Percentiles rank a stretch among this genome's conserved stretches.
These are phyloP conservation scores for Podilymbus podiceps DNA, from an alignment of 2,113 vertebrate genomes.

Conservation along the genomic window DNA sequence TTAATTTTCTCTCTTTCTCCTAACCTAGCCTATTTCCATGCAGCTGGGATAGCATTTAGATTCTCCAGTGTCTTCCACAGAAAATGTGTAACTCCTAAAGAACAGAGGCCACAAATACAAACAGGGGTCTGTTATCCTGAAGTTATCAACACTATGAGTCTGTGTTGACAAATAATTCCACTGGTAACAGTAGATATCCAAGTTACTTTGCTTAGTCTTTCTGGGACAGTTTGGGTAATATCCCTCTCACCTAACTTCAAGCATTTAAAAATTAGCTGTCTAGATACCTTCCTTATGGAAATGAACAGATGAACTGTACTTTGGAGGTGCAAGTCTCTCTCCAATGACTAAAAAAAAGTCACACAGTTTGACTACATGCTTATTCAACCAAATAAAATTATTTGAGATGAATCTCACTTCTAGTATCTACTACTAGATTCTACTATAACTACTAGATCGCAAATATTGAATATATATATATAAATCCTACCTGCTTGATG, in stretches of 20 bases:
- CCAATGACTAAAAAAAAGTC: not conserved
- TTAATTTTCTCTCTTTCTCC: not conserved
- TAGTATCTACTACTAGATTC: not conserved
- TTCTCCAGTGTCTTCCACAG: not conserved
- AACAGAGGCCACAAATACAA: not conserved
- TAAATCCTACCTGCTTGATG: not conserved
- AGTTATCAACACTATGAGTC: not conserved
- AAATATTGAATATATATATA: not conserved
- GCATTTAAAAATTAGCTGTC: not conserved
- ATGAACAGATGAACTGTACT: not conserved
- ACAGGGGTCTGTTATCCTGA: not conserved
- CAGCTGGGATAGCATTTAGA: not conserved
- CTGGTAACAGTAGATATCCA: not conserved
- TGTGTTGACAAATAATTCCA: not conserved
- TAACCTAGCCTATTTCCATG: not conserved
- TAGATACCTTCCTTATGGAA: not conserved
- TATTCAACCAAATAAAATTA: not conserved
- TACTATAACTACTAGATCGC: not conserved
- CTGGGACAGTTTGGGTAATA: not conserved
- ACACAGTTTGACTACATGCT: not conserved
- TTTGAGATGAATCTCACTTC: not conserved
- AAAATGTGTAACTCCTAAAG: not conserved
- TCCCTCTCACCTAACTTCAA: not conserved
- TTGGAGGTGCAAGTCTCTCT: not conserved
- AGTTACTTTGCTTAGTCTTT: not conserved